These are phyloP conservation scores for Lapara coniferarum DNA, from an alignment of 2,888 invertebrate genomes.

Conservation along the genomic window DNA sequence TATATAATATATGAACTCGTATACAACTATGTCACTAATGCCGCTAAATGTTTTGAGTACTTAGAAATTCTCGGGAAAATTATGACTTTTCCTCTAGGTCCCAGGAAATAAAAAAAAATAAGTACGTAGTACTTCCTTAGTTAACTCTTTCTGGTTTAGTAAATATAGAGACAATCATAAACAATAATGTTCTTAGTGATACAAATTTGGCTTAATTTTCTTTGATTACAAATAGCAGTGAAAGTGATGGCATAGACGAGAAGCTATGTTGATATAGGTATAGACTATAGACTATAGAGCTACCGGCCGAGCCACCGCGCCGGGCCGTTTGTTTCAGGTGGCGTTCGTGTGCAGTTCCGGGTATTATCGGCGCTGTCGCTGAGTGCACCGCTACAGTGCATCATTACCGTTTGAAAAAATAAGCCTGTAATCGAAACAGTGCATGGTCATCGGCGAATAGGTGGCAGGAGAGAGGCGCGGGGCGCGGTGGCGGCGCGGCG, in stretches of 20 bases:
- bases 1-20: too few relatives aligned
- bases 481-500: slow-evolving; percentile 50
- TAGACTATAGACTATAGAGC: too few relatives aligned
- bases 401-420: slow-evolving; percentile 78
- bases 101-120: too few relatives aligned
- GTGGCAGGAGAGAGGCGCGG: slow-evolving; percentile 47
- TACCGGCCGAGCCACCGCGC: not conserved
- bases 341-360: slow-evolving; percentile 12
- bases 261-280: not conserved
- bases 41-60: too few relatives aligned
- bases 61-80: too few relatives aligned
- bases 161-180: too few relatives aligned
- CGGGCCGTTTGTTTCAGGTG: not conserved
- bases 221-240: not conserved
- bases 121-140: too few relatives aligned
- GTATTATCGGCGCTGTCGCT: slow-evolving; percentile 16
- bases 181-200: too few relatives aligned
- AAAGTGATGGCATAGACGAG: not conserved
- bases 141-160: too few relatives aligned
- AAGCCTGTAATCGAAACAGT: slow-evolving; percentile 79
- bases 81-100: too few relatives aligned
- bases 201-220: not conserved
- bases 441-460: slow-evolving; percentile 59
- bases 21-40: too few relatives aligned
- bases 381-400: slow-evolving; percentile 66